Percentiles rank a stretch among this genome's conserved stretches.
phyloP scores from a whole-genome alignment of 2,797 vertebrate species.

The Anabacerthia variegaticeps region DNA sequence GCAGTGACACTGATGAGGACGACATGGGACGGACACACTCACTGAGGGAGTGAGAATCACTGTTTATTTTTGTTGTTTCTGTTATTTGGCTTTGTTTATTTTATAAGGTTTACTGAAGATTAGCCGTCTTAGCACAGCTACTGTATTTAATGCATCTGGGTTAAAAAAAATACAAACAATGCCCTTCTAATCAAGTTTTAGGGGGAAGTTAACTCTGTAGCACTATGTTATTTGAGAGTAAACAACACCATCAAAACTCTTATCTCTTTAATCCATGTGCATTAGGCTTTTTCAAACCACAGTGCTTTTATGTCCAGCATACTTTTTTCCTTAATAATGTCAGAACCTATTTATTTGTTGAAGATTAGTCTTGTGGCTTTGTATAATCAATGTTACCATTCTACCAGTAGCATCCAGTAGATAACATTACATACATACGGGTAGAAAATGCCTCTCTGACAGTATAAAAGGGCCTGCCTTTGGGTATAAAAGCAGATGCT shows the following conservation, averaged over 20 bases:
- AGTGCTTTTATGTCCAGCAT: not conserved
- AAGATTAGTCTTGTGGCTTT: not conserved
- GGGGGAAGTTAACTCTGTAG: not conserved
- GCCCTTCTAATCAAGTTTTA: not conserved
- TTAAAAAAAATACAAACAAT: not conserved
- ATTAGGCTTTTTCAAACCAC: not conserved
- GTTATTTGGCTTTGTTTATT: not conserved
- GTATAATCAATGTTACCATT: not conserved
- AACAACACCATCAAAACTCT: not conserved
- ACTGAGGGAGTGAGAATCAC: conserved; percentile 83
- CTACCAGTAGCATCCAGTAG: not conserved
- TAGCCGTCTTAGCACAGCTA: not conserved
- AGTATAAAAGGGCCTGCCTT: not conserved
- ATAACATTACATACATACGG: not conserved
- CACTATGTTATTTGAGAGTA: not conserved
- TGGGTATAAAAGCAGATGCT: not conserved
- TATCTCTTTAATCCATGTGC: fast-evolving
- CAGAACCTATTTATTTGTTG: not conserved
- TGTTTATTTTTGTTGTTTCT: not conserved
- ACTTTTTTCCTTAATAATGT: not conserved
- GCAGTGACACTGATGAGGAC: conserved; percentile 92
- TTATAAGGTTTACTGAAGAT: not conserved
- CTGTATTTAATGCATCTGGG: not conserved
- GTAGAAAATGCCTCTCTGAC: not conserved
- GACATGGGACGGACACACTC: conserved; percentile 82